Conservation (phyloP, 2,113 vertebrate genomes). For the Stictonetta naevosa region DNA sequence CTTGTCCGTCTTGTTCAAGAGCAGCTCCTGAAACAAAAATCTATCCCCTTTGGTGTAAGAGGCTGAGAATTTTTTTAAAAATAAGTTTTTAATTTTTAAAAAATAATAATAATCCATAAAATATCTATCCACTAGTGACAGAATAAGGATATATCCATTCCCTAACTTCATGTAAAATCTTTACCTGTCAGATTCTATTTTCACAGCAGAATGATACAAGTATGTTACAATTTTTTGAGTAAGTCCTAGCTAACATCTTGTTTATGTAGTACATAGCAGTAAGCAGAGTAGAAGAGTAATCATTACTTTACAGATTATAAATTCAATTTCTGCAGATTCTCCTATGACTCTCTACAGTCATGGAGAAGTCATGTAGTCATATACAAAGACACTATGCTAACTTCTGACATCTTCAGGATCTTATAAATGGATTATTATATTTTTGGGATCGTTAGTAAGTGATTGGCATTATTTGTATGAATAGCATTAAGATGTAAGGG, state of each 20-base stretch:
- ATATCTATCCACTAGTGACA: background rate
- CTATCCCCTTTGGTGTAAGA: background rate
- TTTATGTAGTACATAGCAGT: background rate
- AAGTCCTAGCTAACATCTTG: background rate
- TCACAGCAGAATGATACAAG: background rate
- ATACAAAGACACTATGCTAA: background rate
- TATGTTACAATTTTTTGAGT: background rate
- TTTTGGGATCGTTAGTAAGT: background rate
- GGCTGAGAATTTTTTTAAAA: background rate
- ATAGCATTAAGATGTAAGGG: background rate
- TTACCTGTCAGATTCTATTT: background rate
- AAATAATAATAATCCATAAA: background rate
- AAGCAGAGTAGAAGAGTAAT: background rate
- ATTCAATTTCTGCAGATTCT: background rate
- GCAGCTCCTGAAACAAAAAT: background rate
- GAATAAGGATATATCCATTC: background rate
- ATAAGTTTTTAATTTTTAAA: background rate
- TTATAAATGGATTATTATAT: background rate
- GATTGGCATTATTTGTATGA: background rate
- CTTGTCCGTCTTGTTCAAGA: background rate
- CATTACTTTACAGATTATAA: background rate
- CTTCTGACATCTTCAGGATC: background rate
- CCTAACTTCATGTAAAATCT: background rate
- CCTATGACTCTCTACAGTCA: background rate
- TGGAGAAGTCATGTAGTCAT: background rate